These are phyloP conservation scores for Polietes domitor DNA, from an alignment of 2,888 invertebrate genomes.

Conservation along the genomic window DNA sequence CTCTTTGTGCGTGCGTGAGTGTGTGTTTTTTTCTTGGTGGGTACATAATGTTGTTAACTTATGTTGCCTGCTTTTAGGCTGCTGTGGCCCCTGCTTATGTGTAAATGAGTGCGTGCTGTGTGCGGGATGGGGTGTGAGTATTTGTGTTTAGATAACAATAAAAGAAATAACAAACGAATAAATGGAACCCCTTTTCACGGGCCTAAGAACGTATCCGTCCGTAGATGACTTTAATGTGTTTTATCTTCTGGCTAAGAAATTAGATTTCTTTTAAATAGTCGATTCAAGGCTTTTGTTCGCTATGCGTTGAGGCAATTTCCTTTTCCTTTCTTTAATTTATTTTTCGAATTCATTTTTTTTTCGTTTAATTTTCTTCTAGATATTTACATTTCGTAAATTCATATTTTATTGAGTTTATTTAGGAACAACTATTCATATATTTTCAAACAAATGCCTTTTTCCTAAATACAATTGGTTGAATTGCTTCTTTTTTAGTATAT, in stretches of 20 bases:
- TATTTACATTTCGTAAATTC: no score
- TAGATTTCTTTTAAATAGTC: slow-evolving; percentile 17
- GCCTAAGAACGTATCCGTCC: neutral
- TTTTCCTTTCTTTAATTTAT: no score
- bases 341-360: no score
- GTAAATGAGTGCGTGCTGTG: neutral
- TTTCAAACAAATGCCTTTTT: no score
- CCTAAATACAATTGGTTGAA: no score
- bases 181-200: slow-evolving; percentile 1
- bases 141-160: slow-evolving; percentile 52
- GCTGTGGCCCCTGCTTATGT: neutral
- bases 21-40: neutral
- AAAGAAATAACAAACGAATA: neutral
- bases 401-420: no score
- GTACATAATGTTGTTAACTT: neutral
- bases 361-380: no score
- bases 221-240: slow-evolving; percentile 32
- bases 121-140: slow-evolving; percentile 14
- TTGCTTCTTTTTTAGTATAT: no score
- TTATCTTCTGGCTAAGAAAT: slow-evolving; percentile 29
- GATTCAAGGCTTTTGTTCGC: neutral
- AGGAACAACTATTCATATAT: no score
- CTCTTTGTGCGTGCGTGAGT: neutral
- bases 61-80: slow-evolving; percentile 19
- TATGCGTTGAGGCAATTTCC: neutral